A percentile compares a stretch with the other conserved stretches of the same genome.
Conservation (phyloP, 2,797 vertebrate genomes). For the Rallus crepitans region DNA sequence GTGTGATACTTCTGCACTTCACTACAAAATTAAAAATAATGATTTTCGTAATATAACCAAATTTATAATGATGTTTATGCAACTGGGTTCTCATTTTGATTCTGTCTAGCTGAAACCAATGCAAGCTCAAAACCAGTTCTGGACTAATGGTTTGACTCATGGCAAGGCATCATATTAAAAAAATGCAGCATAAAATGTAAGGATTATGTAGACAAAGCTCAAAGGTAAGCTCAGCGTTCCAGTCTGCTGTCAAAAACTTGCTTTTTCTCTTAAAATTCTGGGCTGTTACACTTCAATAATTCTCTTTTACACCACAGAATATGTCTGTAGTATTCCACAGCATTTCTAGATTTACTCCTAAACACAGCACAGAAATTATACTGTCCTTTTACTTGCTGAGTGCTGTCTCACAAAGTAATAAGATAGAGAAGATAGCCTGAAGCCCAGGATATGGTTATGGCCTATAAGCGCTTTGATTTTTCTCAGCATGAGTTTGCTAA, state of each 20-base stretch:
- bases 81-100: neutral
- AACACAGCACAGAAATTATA: neutral
- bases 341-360: neutral
- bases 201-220: conserved; percentile 32
- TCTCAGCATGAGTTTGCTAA: neutral
- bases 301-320: neutral
- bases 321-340: neutral
- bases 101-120: neutral
- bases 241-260: neutral
- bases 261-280: conserved; percentile 19
- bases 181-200: conserved; percentile 16
- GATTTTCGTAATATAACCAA: neutral
- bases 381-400: neutral
- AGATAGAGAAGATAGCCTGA: neutral
- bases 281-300: neutral
- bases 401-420: neutral
- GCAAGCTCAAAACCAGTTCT: neutral
- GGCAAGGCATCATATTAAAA: neutral
- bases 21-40: neutral
- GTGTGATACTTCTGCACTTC: neutral
- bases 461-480: neutral
- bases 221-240: neutral
- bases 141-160: neutral
- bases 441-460: neutral
- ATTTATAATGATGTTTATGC: neutral